Evolutionary conservation across 2,113 vertebrate genomes (phyloP), one percentile per base, ranked within the genome.

Genomic region (Hippocampus abdominalis): DNA sequence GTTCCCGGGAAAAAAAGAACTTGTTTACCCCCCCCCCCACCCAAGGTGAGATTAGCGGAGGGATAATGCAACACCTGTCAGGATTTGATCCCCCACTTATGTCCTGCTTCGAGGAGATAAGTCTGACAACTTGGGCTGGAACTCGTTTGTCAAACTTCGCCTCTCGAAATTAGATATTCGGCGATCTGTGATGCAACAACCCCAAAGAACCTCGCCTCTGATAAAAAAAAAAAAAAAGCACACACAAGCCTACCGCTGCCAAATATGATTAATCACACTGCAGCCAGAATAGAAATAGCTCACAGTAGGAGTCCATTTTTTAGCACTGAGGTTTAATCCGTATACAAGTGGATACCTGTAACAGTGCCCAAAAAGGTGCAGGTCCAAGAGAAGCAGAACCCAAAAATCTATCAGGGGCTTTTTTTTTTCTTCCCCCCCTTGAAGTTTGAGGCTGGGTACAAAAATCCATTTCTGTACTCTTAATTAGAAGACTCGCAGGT

Each of bases 1-100:
- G 12, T 60, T 64, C 39, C 23, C 42, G 7, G 32, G 2, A 36
- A 36, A 36, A 46, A 62, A 64, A 15, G 2, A 13, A 8, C n/a
- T 27, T 1, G 15, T 64, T 46, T 64, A 64, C 27, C 63, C 63
- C 23, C n/a, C 27, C 63, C 63, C 23, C n/a, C 13, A 2, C 15
- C 13, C 40, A 8, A 46, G 5, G 32, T 6, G 63, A 64, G 42
- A 64, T 64, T 64, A 64, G 63, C 13, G 7, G 23, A 36, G 42
- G 40, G 42, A 64, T 64, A 46, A 64, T 64, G 23, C 42, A 18
- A 40, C 40, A 64, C 40, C 62, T 64, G 63, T 64, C 63, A 46
- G 63, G 63, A 48, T 46, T 46, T 64, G n/a, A 64, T 46, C 25
- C 57, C n/a, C 40, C 23, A 64, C 63, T 64, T 46, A 18, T 27